These are phyloP conservation scores for Salvelinus alpinus DNA, from an alignment of 2,113 vertebrate species.

Conservation along the genomic window DNA sequence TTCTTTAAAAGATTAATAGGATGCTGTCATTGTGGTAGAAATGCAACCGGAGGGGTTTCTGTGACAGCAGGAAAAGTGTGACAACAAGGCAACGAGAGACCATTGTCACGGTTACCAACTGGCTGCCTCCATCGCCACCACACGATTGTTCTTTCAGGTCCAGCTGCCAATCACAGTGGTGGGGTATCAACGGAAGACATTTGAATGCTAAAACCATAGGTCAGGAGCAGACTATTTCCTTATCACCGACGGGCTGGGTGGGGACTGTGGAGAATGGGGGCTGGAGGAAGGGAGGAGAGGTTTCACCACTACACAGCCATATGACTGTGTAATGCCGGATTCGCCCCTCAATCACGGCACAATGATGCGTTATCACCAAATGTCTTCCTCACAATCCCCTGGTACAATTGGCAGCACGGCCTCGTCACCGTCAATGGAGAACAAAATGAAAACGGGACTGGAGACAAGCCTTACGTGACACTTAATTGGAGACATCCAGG, in stretches of 20 bases:
- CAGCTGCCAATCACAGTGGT: conserved; percentile 64
- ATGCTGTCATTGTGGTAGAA: conserved; percentile 59
- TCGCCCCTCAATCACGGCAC: conserved; percentile 68
- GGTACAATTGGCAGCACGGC: conserved; percentile 62
- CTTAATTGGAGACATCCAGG: conserved; percentile 72
- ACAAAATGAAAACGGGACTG: conserved; percentile 56
- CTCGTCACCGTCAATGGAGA: conserved; percentile 48
- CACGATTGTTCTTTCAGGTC: conserved; percentile 65
- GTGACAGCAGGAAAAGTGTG: conserved; percentile 62
- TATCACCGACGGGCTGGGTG: conserved; percentile 52
- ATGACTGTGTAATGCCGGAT: conserved; percentile 58
- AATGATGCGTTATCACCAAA: conserved; percentile 67
- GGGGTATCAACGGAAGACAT: conserved; percentile 61
- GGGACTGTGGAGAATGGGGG: conserved; percentile 54
- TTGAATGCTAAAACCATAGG: conserved; percentile 73
- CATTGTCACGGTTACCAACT: conserved; percentile 70
- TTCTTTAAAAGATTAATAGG: conserved; percentile 75
- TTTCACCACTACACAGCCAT: conserved; percentile 52
- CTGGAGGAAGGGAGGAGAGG: conserved; percentile 46
- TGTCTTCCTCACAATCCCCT: conserved; percentile 66
- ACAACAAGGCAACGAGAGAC: conserved; percentile 63
- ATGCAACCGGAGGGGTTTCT: conserved; percentile 65
- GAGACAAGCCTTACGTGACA: conserved; percentile 75
- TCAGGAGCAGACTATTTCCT: conserved; percentile 64
- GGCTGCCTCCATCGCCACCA: conserved; percentile 57